A percentile compares a stretch with the other conserved stretches of the same genome.
These are phyloP conservation scores for Montipora cactus DNA, from an alignment of 64 coral and sea anemone genomes.

Conservation along the genomic window DNA sequence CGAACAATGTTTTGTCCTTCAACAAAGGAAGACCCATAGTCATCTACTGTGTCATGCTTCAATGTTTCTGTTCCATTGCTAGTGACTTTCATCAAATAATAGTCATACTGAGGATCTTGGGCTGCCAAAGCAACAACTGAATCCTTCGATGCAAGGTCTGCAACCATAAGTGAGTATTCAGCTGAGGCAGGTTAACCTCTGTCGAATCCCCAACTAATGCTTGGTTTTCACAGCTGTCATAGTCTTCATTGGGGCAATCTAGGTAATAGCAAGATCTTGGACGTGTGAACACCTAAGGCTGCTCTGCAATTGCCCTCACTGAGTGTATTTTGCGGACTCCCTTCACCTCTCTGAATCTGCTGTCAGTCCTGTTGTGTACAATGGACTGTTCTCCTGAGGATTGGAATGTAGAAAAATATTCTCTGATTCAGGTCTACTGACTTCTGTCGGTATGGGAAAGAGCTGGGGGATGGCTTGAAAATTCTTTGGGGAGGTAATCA, in stretches of 20 bases:
- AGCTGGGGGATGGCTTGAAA: neutral
- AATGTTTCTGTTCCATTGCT: constrained; percentile 20
- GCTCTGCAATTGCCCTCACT: constrained; percentile 32
- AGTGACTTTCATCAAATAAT: constrained; percentile 48
- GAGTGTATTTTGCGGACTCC: constrained; percentile 52
- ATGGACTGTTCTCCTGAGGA: constrained; percentile 34
- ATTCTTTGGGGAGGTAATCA: neutral
- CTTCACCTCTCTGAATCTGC: constrained; percentile 37
- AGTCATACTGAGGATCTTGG: constrained; percentile 40
- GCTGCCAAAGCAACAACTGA: constrained; percentile 39
- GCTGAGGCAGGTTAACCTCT: constrained; percentile 22
- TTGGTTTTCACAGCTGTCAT: constrained; percentile 35
- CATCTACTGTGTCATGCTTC: constrained; percentile 19
- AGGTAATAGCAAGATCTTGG: constrained; percentile 11
- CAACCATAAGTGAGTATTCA: neutral
- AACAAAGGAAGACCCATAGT: neutral
- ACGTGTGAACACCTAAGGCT: constrained; percentile 12
- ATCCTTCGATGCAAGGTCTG: constrained; percentile 8
- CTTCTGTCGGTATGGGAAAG: neutral
- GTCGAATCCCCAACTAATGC: constrained; percentile 48
- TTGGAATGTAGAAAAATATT: constrained; percentile 53
- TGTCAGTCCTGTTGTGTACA: neutral
- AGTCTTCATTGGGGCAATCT: constrained; percentile 3
- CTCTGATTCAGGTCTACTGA: constrained; percentile 19
- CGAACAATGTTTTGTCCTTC: neutral